These are phyloP conservation scores for Lepidurus packardi DNA, from an alignment of 1,140 invertebrate species.

Conservation along the genomic window DNA sequence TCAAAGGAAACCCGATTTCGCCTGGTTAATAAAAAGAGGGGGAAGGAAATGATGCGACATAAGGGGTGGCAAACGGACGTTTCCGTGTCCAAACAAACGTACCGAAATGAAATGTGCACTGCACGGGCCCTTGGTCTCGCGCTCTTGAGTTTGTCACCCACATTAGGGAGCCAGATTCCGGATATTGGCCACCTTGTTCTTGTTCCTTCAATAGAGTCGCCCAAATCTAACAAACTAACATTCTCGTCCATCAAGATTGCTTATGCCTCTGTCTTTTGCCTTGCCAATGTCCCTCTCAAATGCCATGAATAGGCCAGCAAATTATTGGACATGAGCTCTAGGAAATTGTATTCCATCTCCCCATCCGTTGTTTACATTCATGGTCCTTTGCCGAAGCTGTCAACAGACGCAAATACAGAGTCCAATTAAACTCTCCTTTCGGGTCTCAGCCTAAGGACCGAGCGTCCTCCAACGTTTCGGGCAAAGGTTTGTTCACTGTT, in stretches of 20 bases:
- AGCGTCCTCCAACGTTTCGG: constrained; percentile 25
- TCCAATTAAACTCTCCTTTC: constrained; percentile 17
- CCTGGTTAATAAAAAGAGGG: not conserved
- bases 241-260: constrained; percentile 2
- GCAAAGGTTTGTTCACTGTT: constrained; percentile 25
- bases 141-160: constrained; percentile 6
- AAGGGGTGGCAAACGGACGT: not conserved
- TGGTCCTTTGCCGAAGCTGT: not conserved
- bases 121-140: not conserved
- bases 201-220: not conserved
- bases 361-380: constrained; percentile 13
- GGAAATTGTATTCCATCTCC: constrained; percentile 7
- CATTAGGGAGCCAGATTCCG: not conserved
- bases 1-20: not conserved
- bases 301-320: not conserved
- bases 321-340: constrained; percentile 9
- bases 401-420: not conserved
- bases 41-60: constrained; percentile 4
- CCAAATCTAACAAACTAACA: constrained; percentile 19
- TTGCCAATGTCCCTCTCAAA: not conserved
- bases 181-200: constrained; percentile 10
- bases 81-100: not conserved
- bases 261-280: not conserved
- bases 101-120: not conserved
- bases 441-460: constrained; percentile 13